Evolutionary conservation across 2,888 invertebrate species (phyloP), one percentile per base, ranked within the genome.

Genomic region (Cryptus armator): DNA sequence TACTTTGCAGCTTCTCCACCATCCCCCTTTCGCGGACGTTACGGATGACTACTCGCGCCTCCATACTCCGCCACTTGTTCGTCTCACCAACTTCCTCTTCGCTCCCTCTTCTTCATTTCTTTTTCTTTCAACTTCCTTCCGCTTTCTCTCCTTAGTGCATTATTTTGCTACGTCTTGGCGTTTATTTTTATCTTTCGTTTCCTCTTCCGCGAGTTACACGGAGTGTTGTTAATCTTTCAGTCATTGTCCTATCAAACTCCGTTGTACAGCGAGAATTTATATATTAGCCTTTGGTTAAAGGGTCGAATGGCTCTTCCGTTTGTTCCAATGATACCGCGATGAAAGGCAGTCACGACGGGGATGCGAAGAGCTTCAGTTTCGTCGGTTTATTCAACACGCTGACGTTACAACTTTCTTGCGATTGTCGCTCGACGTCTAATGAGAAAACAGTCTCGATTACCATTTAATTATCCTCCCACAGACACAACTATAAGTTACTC

Each of bases 31-130:
- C 84, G 24, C 62, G 29, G 56, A 75, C 86, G 90, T 86, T 86
- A 87, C 87, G 87, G 84, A 80, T 81, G 87, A 84, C 85, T 86
- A 84, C 80, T 77, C 83, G 74, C 70, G 46, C 83, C 53, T 84
- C 81, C 72, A 62, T 68, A 81, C 68, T 79, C 64, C 68, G 14
- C 48, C 66, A 66, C 44, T 78, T 78, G 62, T 83, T 86, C 76
- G 72, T 82, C 75, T 82, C 76, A 67, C 74, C 44, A 53, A 70
- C 67, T 76, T 67, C 51, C 10, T 7, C 66, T 32, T 44, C 44
- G 16, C 29, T 46, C 24, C 14, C 44, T 32, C 29, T 24, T 46
- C 24, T 24, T 19, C 12, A 7, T 32, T 64, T 19, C 14, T 29
- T 14, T 3, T 44, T 16, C 19, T n/a, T 56, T 9, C 44, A 12